phyloP scores from a whole-genome alignment of 2,113 vertebrate genomes.

The Gymnobelideus leadbeateri region DNA sequence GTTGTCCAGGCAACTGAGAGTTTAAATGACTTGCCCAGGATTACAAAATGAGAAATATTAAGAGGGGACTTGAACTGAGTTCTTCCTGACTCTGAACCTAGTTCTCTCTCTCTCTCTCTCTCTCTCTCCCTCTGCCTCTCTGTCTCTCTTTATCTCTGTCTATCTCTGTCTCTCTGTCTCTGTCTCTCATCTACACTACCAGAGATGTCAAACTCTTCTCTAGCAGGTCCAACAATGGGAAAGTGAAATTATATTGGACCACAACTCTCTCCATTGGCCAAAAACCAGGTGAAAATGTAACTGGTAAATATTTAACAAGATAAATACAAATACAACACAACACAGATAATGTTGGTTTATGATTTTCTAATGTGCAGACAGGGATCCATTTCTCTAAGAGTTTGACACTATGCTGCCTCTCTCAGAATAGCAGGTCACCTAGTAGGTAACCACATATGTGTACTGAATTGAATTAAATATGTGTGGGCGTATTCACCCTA shows the following conservation, averaged over 20 bases:
- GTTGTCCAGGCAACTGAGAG: not conserved
- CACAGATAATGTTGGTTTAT: not conserved
- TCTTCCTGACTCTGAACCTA: not conserved
- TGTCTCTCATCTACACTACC: not conserved
- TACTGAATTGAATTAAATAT: slow-evolving; percentile 2
- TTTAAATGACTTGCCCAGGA: not conserved
- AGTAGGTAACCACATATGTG: not conserved
- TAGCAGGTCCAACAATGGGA: not conserved
- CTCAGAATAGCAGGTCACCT: not conserved
- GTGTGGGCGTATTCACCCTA: not conserved
- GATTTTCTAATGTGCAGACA: not conserved
- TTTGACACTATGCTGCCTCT: not conserved
- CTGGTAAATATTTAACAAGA: not conserved
- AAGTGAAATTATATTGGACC: too few species aligned
- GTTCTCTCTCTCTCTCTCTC: not conserved
- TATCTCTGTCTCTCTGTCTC: too few species aligned
- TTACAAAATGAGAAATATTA: not conserved
- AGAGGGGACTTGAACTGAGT: not conserved
- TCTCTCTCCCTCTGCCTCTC: not conserved
- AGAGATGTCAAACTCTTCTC: not conserved
- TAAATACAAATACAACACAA: not conserved
- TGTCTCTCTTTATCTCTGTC: not conserved
- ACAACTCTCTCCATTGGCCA: not conserved
- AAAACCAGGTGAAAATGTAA: not conserved
- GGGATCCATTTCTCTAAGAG: not conserved